Evolutionary conservation across 2,888 invertebrate species (phyloP), one percentile per base, ranked within the genome.

Genomic region (Margaritifera margaritifera): DNA sequence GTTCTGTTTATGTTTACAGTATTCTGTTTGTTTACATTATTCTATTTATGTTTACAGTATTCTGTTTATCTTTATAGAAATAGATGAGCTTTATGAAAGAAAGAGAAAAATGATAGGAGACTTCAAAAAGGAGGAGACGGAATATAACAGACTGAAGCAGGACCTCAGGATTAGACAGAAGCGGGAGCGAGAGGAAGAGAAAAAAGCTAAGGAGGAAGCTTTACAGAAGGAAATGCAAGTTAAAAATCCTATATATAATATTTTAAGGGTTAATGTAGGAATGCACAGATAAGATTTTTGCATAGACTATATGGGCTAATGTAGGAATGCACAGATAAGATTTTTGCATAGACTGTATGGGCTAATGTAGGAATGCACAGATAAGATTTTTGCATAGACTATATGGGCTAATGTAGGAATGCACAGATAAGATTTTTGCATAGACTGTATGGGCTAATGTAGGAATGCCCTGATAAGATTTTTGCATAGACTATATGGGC

Each of bases 121-220:
- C 42, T 84, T 80, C 72, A 82, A 80, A 69, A 80, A 80, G 31
- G 74, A 80, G 22, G 81, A 84, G 62, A 79, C 81, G 15, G 86
- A 86, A 4, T 86, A 77, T 68, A 73, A 83, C 6, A 77, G 72
- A 8, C 64, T 72, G 56, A 72, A 79, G 64, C 73, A 72, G 8
- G 84, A 82, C 51, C 71, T 74, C 57, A 79, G 80, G 24, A 80
- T 82, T 62, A 79, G 80, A 61, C 77, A 83, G 55, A 71, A 81
- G 8, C 79, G 80, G 24, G 85, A 86, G 59, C 73, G 78, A 50
- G 84, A 84, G 50, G 84, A 84, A 55, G 84, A 85, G 50, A 80
- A 80, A 60, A 77, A 74, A 55, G 81, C 79, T 15, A 74, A 78
- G 61, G 76, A 79, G 58, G 79, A 83, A 63, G 80, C 78, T 24